Evolutionary conservation across 2,113 vertebrate species (phyloP), one percentile per base, ranked within the genome.

Genomic region (Aegotheles bennettii): DNA sequence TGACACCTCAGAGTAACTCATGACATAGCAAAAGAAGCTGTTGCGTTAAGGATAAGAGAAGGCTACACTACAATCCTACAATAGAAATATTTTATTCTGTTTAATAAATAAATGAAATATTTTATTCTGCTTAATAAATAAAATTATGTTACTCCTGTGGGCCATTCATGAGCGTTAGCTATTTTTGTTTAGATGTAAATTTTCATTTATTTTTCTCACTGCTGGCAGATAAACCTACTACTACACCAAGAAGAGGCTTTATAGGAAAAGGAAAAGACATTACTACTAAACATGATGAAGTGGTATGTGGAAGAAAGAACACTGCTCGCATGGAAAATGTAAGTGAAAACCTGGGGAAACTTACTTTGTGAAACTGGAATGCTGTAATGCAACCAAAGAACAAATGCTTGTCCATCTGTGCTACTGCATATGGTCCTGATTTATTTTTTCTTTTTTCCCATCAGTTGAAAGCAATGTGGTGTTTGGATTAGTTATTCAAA

Each of bases 251-350:
- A 95, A 99, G 95, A 81, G 99, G 99, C 38, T 99, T 99, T 95
- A 93, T 93, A 43, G 99, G 99, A 78, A 99, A 99, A 97, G 99
- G 99, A 83, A 99, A 99, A 97, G 99, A 99, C 95, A 99, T 99
- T 93, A 99, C 99, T 73, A 99, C 99, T 19, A 99, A 99, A 94
- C 99, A 99, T 4, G 99, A 99, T 85, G 99, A 98, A 95, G 99
- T 98, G 26, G 97, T 98, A 16, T 99, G 99, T 64, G 99, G 99
- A 67, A 98, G 99, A 89, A 99, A 99, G 97, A 99, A 99, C 89
- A 99, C 99, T 2, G 99, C 99, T 9, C 98, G 99, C 80, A 99
- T 99, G 99, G 99, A 99, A 96, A 99, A 99, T 47, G 99, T 99
- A 97, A 98, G 98, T 90, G 73, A 89, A 85, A 57, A 80, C 40